phyloP scores from a whole-genome alignment of 1,140 invertebrate species.

The Papilio dardanus region DNA sequence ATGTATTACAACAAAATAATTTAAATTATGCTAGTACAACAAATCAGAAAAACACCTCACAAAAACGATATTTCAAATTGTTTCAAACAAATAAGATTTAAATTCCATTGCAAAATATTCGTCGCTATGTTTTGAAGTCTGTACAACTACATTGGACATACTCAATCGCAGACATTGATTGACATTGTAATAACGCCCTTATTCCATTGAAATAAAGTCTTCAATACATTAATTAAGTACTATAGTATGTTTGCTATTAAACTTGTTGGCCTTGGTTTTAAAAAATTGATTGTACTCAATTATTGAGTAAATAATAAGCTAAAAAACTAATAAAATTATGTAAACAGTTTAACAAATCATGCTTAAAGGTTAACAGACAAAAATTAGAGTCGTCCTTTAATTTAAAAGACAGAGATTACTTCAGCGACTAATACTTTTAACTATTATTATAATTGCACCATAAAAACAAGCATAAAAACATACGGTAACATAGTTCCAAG shows the following conservation, averaged over 20 bases:
- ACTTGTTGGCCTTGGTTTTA: constrained; percentile 5
- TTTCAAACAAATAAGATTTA: too few species aligned
- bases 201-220: background rate
- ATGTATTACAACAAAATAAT: background rate
- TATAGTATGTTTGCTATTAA: background rate
- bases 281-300: background rate
- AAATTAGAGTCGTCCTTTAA: background rate
- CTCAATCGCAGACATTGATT: background rate
- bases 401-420: background rate
- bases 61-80: too few species aligned
- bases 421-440: too few species aligned
- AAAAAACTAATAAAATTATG: background rate
- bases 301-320: background rate
- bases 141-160: background rate
- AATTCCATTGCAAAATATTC: constrained; percentile 6
- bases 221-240: background rate
- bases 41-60: background rate
- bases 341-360: background rate
- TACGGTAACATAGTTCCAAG: too few species aligned
- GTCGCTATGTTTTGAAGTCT: background rate
- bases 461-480: too few species aligned
- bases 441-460: too few species aligned
- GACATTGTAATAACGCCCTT: background rate
- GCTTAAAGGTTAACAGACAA: background rate
- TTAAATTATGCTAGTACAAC: background rate